Percentiles rank a stretch among this genome's conserved stretches.
These are phyloP conservation scores for Phaethon lepturus DNA, from an alignment of 2,113 vertebrate species.

Conservation along the genomic window DNA sequence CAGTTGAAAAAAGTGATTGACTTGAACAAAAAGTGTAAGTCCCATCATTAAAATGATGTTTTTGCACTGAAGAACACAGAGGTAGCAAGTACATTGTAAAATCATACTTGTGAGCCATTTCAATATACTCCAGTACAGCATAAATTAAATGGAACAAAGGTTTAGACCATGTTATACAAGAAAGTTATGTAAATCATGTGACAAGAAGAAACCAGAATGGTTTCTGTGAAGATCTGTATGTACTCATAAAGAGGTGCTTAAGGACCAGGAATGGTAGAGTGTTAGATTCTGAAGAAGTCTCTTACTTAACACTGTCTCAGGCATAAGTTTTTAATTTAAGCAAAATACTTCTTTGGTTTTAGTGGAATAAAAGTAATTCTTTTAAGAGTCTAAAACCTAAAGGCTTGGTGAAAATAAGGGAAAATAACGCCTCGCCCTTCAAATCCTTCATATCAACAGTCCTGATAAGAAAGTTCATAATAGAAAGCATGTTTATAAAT, in stretches of 20 bases:
- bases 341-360: not conserved
- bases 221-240: not conserved
- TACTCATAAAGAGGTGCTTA: not conserved
- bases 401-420: not conserved
- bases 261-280: not conserved
- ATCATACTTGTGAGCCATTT: not conserved
- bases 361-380: not conserved
- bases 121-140: not conserved
- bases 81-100: not conserved
- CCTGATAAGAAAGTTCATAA: not conserved
- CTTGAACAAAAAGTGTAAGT: not conserved
- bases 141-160: not conserved
- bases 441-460: not conserved
- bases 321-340: not conserved
- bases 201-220: not conserved
- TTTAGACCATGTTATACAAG: not conserved
- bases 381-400: not conserved
- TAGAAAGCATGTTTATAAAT: not conserved
- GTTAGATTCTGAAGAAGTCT: not conserved
- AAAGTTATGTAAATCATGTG: not conserved
- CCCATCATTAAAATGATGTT: not conserved
- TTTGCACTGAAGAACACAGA: not conserved
- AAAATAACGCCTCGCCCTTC: too few species aligned
- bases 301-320: not conserved
- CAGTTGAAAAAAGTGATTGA: not conserved